Percentiles rank a stretch among this genome's conserved stretches.
phyloP scores from a whole-genome alignment of 37 sponge, comb jelly and placozoan species.

The Beroe forskalii region DNA sequence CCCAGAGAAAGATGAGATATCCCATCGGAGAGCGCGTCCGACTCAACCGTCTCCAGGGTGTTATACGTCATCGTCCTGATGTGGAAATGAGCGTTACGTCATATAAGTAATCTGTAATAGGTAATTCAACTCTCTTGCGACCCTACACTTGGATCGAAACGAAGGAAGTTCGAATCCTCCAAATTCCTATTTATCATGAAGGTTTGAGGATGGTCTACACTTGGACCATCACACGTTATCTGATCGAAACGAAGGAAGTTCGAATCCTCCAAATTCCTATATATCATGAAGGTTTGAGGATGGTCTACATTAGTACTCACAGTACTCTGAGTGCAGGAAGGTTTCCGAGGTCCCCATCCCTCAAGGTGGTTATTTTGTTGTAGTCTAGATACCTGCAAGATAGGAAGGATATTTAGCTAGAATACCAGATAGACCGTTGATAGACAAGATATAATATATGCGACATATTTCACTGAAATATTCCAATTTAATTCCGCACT shows the following conservation, averaged over 20 bases:
- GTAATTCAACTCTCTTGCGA: too few relatives aligned
- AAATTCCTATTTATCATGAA: background rate
- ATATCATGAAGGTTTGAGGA: background rate
- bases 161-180: background rate
- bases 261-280: background rate
- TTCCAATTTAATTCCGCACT: too few relatives aligned
- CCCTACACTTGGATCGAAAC: too few relatives aligned
- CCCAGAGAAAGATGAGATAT: slow-evolving; percentile 18
- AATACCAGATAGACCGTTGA: too few relatives aligned
- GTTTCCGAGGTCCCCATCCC: background rate
- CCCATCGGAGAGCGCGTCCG: background rate
- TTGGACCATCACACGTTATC: too few relatives aligned
- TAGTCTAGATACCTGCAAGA: slow-evolving; percentile 60
- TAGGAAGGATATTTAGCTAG: background rate
- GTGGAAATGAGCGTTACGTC: background rate
- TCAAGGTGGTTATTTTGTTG: background rate
- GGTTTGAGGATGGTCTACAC: too few relatives aligned
- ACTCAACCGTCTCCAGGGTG: background rate
- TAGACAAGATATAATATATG: too few relatives aligned
- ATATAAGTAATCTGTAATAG: too few relatives aligned
- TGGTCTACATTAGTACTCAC: too few relatives aligned
- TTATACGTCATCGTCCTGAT: slow-evolving; percentile 26
- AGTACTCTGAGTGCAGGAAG: background rate
- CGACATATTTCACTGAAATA: too few relatives aligned
- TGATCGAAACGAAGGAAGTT: background rate